Evolutionary conservation across 2,888 invertebrate species (phyloP).

Genomic region (Athalia circularis): DNA sequence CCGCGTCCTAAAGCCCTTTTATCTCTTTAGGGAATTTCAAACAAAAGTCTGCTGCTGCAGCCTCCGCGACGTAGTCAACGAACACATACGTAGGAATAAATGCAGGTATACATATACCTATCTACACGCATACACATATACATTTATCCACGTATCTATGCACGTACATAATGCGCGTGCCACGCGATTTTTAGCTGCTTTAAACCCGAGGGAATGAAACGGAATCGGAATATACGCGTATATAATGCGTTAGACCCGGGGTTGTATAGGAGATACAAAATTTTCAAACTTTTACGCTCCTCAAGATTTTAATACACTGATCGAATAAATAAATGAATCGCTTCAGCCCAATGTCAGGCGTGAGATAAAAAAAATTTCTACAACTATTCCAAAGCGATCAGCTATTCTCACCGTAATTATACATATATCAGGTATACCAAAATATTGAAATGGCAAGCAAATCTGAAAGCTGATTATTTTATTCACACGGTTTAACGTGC

Average conservation of each 20-base stretch:
- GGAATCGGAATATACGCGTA: conserved; percentile 8
- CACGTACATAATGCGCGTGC: conserved; percentile 24
- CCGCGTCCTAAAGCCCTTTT: conserved; percentile 35
- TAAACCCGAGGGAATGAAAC: background rate
- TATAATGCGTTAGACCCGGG: background rate
- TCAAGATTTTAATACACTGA: no score
- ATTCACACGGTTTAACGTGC: no score
- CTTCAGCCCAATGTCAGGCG: no score
- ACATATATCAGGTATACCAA: no score
- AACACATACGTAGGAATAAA: background rate
- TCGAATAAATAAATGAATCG: no score
- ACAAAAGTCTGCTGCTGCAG: conserved; percentile 16
- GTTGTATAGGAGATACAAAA: no score
- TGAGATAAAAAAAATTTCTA: no score
- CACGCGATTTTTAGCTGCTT: conserved; percentile 1
- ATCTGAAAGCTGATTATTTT: no score
- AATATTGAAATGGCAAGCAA: no score
- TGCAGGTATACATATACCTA: conserved; percentile 1
- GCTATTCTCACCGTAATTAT: no score
- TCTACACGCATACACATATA: background rate
- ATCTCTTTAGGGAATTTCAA: conserved; percentile 40
- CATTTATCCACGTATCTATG: background rate
- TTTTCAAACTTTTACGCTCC: no score
- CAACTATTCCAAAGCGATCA: no score
- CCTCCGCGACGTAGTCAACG: background rate